A percentile compares a stretch with the other conserved stretches of the same genome.
Evolutionary conservation across 2,113 vertebrate species (phyloP).

Genomic region (Lucifuga dentata): DNA sequence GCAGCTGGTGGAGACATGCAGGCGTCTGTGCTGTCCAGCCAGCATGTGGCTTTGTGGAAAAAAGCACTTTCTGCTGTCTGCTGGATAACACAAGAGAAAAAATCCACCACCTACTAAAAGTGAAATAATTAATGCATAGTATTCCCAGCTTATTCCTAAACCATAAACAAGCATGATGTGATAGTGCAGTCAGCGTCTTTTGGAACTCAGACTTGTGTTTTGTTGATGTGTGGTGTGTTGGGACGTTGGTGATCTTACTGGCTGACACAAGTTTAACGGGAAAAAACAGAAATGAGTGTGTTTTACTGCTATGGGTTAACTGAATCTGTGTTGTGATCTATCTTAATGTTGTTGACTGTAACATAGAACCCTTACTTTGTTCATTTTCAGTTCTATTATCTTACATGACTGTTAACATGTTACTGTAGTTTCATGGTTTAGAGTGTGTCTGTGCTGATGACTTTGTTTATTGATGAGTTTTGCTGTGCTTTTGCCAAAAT

Average conservation of each 20-base stretch:
- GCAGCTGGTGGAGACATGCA: slow-evolving; percentile 34
- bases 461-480: slow-evolving; percentile 78
- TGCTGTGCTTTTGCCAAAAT: slow-evolving; percentile 86
- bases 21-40: slow-evolving; percentile 67
- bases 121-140: slow-evolving; percentile 28
- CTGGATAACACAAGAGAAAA: slow-evolving; percentile 26
- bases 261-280: slow-evolving; percentile 63
- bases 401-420: slow-evolving; percentile 78
- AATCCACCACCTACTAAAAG: slow-evolving; percentile 21
- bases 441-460: slow-evolving; percentile 77
- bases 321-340: slow-evolving; percentile 78
- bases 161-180: slow-evolving; percentile 72
- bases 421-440: slow-evolving; percentile 80
- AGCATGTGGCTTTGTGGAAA: slow-evolving; percentile 72
- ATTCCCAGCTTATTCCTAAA: slow-evolving; percentile 48
- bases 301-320: slow-evolving; percentile 82
- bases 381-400: slow-evolving; percentile 72
- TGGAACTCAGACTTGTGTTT: slow-evolving; percentile 68
- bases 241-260: slow-evolving; percentile 83
- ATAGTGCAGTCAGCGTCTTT: slow-evolving; percentile 75
- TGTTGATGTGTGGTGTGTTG: slow-evolving; percentile 85
- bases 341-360: slow-evolving; percentile 72
- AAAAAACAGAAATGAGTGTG: slow-evolving; percentile 79
- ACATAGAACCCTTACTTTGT: slow-evolving; percentile 78
- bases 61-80: slow-evolving; percentile 11